Conservation (phyloP, 2,888 invertebrate species). For the Drosophila limbata region DNA sequence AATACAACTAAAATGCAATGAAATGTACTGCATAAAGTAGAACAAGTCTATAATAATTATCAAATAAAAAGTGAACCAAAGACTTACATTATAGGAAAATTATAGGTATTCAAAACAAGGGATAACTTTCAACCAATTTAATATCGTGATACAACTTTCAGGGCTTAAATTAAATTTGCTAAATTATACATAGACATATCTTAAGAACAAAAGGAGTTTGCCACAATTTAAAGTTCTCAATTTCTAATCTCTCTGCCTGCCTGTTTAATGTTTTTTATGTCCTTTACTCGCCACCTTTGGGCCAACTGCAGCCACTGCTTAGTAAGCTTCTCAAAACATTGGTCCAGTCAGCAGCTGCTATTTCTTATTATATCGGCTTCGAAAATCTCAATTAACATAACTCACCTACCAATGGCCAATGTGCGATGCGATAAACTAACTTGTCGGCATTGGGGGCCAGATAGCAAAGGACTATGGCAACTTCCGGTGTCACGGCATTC, state of each 20-base stretch:
- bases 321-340: conserved; percentile 14
- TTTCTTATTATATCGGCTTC: conserved; percentile 57
- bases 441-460: conserved; percentile 55
- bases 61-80: too few relatives aligned
- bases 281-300: conserved; percentile 4
- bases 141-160: too few relatives aligned
- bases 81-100: too few relatives aligned
- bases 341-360: conserved; percentile 37
- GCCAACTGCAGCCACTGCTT: background rate
- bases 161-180: too few relatives aligned
- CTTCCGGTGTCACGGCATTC: conserved; percentile 6
- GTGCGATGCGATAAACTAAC: conserved; percentile 63
- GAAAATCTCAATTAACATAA: conserved; percentile 75
- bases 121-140: too few relatives aligned
- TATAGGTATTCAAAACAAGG: too few relatives aligned
- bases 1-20: background rate
- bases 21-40: background rate
- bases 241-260: background rate
- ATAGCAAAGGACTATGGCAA: conserved; percentile 29
- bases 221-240: background rate
- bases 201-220: background rate
- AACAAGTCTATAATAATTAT: too few relatives aligned
- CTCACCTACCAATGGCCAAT: conserved; percentile 62
- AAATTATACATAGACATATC: too few relatives aligned
- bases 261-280: background rate